Evolutionary conservation across 1,140 invertebrate species (phyloP).

Genomic region (Branchinecta lindahli): DNA sequence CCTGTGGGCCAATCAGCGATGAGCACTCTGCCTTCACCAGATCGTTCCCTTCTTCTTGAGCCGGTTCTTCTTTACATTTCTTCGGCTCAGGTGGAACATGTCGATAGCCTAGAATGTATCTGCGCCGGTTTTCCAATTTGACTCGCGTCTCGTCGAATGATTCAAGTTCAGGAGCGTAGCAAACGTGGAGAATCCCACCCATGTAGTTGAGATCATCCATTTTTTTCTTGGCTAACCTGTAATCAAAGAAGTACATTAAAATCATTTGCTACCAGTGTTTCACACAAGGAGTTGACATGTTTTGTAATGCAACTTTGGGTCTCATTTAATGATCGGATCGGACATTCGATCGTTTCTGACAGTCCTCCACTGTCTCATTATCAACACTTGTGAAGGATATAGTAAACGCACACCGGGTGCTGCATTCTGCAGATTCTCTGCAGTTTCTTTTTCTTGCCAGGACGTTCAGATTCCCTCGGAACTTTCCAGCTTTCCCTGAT

Average conservation of each 20-base stretch:
- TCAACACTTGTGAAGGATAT: no score
- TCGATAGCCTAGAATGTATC: constrained; percentile 35
- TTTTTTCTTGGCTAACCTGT: constrained; percentile 60
- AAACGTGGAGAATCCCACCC: constrained; percentile 66
- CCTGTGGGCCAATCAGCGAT: neutral
- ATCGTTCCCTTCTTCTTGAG: neutral
- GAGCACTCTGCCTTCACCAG: neutral
- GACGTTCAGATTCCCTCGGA: no score
- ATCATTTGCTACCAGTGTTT: no score
- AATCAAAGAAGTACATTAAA: constrained; percentile 27
- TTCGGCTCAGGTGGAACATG: constrained; percentile 15
- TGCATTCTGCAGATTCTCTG: no score
- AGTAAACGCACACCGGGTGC: no score
- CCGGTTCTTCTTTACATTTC: neutral
- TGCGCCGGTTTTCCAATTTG: constrained; percentile 53
- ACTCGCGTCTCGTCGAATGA: constrained; percentile 48
- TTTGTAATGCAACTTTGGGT: no score
- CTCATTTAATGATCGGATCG: no score
- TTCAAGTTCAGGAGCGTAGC: constrained; percentile 79
- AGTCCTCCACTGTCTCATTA: no score
- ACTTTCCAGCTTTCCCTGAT: no score
- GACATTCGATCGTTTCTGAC: no score
- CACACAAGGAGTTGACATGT: no score
- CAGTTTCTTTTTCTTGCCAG: no score
- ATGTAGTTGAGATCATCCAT: constrained; percentile 70